These are phyloP conservation scores for Camponotus vicinus DNA, from an alignment of 1,140 invertebrate genomes.

Conservation along the genomic window DNA sequence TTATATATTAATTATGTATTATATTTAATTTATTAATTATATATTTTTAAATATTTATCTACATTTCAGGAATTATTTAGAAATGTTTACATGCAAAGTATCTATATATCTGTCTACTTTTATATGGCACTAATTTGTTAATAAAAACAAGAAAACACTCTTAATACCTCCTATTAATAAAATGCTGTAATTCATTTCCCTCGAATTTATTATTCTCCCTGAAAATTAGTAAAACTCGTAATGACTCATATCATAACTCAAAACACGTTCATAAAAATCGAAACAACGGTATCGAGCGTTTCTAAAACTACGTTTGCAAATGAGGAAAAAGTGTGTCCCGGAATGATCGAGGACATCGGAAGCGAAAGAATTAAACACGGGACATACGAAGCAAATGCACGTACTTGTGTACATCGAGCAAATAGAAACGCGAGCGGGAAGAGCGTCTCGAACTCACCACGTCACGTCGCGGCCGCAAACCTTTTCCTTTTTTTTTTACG, in stretches of 20 bases:
- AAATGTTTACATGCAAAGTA: neutral
- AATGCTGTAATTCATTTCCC: neutral
- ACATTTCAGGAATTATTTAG: neutral
- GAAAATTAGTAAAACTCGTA: neutral
- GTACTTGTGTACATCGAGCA: neutral
- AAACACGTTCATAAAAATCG: neutral
- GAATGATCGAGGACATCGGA: conserved; percentile 2
- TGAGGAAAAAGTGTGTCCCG: conserved; percentile 30
- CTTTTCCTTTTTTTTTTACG: conserved; percentile 24
- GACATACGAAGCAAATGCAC: neutral
- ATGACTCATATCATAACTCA: neutral
- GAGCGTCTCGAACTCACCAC: conserved; percentile 10
- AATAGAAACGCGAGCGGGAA: conserved; percentile 50
- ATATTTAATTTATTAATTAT: too few relatives aligned
- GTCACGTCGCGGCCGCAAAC: conserved; percentile 48
- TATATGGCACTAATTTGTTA: neutral
- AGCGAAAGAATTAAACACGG: conserved; percentile 29
- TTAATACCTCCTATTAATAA: neutral
- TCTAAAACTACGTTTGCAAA: conserved; percentile 24
- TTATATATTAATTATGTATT: too few relatives aligned
- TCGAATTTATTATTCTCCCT: neutral
- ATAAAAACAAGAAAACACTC: neutral
- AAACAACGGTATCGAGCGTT: conserved; percentile 21
- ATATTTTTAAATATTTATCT: neutral
- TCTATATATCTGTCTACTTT: neutral